Base-by-base conservation (phyloP, 1,140 invertebrate species). In the Neelides sp. region DNA sequence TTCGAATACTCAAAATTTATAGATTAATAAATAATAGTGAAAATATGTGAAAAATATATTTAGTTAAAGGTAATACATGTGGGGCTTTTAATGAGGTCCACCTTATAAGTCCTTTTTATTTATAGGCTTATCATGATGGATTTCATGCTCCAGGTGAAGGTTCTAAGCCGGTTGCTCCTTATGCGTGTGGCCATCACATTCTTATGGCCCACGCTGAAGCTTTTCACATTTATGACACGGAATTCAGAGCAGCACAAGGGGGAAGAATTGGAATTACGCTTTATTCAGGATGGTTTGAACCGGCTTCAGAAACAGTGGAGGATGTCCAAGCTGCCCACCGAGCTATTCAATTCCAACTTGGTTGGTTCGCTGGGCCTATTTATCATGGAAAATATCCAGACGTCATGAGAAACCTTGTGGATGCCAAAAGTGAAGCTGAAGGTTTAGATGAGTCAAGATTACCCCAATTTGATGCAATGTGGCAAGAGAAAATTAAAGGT, bases 311-410 rank as follows among this genome's bases (percentile, higher is more conserved):
- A n/a, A 49, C 41, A 15, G 3, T 20, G 8, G 35, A 34, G 2
- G 45, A 57, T 27, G 43, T 44, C 8, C 36, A 30, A 2, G 55
- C 55, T 10, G n/a, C 42, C 1, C 39, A 57, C 3, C 17, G 48
- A 42, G 19, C 49, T 1, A 35, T 55, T 23, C 8, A 36, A 36
- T 58, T 58, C 47, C 19, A 55, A 46, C 48, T 42, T 28, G 55
- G 55, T 8, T 57, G 55, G 55, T 57, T 41, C 27, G 48, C 52
- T 1, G 46, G 35, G 26, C 55, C 55, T 1, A 30, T 57, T 2
- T 47, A 50, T 23, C 50, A 30, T 41, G 58, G 62, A 19, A 57
- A 64, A 45, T 69, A 68, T 47, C 68, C 68, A 8, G 59, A 59
- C 4, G 57, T 67, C n/a, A 62, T 64, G 63, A 41, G 45, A 28